These are phyloP conservation scores for Neoascia interrupta DNA, from an alignment of 2,888 invertebrate genomes.

Conservation along the genomic window DNA sequence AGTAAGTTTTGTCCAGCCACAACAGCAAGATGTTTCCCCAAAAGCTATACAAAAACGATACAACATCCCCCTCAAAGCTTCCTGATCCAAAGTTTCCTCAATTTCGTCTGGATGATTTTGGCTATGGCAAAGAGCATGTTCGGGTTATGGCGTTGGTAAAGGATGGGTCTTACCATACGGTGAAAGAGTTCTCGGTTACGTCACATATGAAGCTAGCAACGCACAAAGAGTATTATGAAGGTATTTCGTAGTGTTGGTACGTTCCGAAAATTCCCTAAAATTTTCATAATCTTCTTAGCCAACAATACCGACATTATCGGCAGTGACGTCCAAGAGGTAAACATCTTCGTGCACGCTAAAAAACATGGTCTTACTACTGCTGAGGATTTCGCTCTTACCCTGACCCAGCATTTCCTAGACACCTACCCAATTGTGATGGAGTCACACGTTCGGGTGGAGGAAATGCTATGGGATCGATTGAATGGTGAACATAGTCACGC, in stretches of 20 bases:
- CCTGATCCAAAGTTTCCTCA: constrained; percentile 64
- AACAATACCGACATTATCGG: constrained; percentile 71
- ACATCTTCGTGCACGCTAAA: constrained; percentile 69
- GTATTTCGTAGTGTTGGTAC: constrained; percentile 30
- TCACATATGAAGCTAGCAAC: constrained; percentile 68
- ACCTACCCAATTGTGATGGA: constrained; percentile 63
- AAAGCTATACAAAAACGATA: constrained; percentile 32
- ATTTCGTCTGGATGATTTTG: constrained; percentile 68
- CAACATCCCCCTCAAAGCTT: constrained; percentile 26
- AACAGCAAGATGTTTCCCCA: constrained; percentile 64
- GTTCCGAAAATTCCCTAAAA: too few relatives aligned
- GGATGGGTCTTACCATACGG: constrained; percentile 58
- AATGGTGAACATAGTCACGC: constrained; percentile 69
- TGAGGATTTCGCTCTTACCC: constrained; percentile 69
- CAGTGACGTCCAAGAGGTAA: constrained; percentile 70
- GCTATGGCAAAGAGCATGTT: constrained; percentile 69
- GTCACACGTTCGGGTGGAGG: constrained; percentile 69
- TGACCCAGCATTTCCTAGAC: constrained; percentile 69
- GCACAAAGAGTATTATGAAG: constrained; percentile 71
- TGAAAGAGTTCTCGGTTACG: constrained; percentile 64
- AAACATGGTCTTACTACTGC: constrained; percentile 64
- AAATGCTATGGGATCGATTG: constrained; percentile 67
- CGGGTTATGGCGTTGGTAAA: constrained; percentile 68
- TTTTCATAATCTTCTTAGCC: constrained; percentile 59
- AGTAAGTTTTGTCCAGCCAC: too few relatives aligned